These are phyloP conservation scores for Ardeotis arabs DNA, from an alignment of 2,113 vertebrate species.

Conservation along the genomic window DNA sequence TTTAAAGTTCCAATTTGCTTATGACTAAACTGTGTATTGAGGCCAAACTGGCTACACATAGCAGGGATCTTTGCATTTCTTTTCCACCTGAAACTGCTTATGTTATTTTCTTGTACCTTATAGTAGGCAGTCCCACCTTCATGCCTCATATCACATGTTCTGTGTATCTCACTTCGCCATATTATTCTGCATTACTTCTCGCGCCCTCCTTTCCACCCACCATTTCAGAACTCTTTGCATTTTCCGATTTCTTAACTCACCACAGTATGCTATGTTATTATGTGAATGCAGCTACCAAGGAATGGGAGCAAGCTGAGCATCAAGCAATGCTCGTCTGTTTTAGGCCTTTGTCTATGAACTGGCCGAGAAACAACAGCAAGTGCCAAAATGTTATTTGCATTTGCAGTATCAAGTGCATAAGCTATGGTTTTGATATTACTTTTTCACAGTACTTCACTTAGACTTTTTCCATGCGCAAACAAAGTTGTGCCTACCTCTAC, in stretches of 20 bases:
- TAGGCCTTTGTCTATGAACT: neutral
- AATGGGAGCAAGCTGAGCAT: neutral
- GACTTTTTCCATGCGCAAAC: neutral
- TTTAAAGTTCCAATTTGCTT: neutral
- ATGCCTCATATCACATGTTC: neutral
- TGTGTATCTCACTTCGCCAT: neutral
- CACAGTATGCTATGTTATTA: accelerated
- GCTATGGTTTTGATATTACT: neutral
- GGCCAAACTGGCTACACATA: neutral
- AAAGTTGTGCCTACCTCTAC: neutral
- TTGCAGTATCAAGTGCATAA: neutral
- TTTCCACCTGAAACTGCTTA: neutral
- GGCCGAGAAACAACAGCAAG: neutral
- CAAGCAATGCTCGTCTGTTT: neutral
- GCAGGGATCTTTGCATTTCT: neutral
- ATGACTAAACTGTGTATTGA: neutral
- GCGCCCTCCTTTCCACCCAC: neutral
- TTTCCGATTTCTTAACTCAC: neutral
- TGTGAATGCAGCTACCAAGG: neutral
- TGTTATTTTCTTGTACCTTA: neutral
- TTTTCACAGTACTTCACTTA: neutral
- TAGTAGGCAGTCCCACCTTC: neutral
- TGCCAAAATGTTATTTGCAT: neutral
- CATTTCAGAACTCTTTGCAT: neutral
- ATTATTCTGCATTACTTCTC: neutral